Conservation (phyloP, 2,113 vertebrate genomes). For the Plecotus auritus region DNA sequence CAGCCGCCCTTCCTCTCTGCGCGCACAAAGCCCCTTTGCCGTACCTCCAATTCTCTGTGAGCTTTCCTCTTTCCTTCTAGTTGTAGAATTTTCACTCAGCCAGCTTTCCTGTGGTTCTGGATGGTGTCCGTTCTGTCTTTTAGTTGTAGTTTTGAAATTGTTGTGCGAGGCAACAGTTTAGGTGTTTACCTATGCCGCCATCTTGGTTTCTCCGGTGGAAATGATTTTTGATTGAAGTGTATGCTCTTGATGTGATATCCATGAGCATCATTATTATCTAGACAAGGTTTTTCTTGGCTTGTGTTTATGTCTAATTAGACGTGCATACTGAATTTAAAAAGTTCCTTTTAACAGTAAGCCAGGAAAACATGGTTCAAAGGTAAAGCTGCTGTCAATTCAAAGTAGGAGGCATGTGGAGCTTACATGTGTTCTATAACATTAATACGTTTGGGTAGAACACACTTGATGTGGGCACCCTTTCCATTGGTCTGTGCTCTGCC, state of each 20-base stretch:
- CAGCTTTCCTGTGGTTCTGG: no score
- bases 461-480: not conserved
- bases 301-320: not conserved
- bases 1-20: no score
- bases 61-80: no score
- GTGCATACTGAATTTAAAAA: not conserved
- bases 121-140: no score
- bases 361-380: not conserved
- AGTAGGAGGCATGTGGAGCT: not conserved
- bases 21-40: no score
- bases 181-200: no score
- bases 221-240: not conserved
- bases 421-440: not conserved
- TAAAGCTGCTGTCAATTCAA: not conserved
- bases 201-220: no score
- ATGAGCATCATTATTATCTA: not conserved
- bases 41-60: no score
- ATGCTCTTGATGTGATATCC: not conserved
- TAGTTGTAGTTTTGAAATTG: no score
- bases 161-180: no score
- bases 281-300: not conserved
- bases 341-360: not conserved
- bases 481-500: not conserved
- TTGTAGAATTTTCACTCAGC: no score
- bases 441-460: not conserved